Conservation (phyloP, 2,888 invertebrate species). For the Agelastica alni region DNA sequence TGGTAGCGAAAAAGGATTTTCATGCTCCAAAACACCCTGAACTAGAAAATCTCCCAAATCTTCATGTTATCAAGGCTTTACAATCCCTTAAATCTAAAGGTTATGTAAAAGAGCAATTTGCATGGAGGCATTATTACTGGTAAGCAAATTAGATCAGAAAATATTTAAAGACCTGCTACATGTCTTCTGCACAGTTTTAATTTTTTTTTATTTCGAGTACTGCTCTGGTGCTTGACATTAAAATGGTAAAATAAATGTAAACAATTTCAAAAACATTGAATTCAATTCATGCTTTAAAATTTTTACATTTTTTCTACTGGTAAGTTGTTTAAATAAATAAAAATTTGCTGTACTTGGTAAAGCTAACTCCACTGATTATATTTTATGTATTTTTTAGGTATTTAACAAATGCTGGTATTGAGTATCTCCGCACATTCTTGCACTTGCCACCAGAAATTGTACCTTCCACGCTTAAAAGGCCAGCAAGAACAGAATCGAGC, state of each 20-base stretch:
- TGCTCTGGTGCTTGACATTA: no score
- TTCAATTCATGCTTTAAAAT: no score
- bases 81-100: constrained; percentile 96
- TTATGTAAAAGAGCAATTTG: constrained; percentile 98
- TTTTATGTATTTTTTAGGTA: constrained; percentile 62
- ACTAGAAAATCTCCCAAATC: constrained; percentile 91
- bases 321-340: no score
- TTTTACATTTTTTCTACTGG: no score
- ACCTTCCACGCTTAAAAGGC: constrained; percentile 94
- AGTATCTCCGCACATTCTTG: constrained; percentile 91
- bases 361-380: no score
- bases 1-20: constrained; percentile 99
- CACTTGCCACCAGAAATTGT: constrained; percentile 99
- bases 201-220: no score
- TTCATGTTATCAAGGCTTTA: constrained; percentile 98
- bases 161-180: no score
- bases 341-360: no score
- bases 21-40: constrained; percentile 98
- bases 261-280: no score
- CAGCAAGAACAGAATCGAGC: constrained; percentile 82
- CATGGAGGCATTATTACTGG: constrained; percentile 99
- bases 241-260: no score
- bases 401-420: constrained; percentile 97
- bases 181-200: no score
- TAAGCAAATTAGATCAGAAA: constrained; percentile 54